These are phyloP conservation scores for Saccostrea cuccullata DNA, from an alignment of 1,140 invertebrate genomes.

Conservation along the genomic window DNA sequence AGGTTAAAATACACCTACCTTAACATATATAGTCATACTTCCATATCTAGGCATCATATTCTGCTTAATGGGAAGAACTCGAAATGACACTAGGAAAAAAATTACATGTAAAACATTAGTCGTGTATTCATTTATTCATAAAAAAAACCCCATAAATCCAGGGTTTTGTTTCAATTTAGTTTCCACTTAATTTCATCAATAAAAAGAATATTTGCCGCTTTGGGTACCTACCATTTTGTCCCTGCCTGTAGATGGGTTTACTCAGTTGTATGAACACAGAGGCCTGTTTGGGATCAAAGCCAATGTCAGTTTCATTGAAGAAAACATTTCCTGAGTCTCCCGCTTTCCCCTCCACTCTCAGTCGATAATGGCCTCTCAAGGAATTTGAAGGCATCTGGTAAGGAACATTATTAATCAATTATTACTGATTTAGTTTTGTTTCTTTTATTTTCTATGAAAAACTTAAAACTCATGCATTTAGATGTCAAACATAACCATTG, in stretches of 20 bases:
- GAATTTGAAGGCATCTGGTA: conserved; percentile 75
- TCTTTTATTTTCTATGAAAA: no score
- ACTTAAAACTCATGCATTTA: no score
- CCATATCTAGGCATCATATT: conserved; percentile 76
- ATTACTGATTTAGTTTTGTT: background rate
- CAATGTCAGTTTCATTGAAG: conserved; percentile 74
- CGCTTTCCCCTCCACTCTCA: conserved; percentile 89
- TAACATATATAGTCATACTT: conserved; percentile 75
- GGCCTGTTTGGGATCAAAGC: conserved; percentile 74
- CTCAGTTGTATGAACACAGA: conserved; percentile 96
- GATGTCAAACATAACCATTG: no score
- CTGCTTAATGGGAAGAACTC: conserved; percentile 75
- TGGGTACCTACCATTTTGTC: conserved; percentile 85
- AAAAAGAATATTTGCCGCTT: background rate
- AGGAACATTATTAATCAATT: background rate
- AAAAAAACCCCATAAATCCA: background rate
- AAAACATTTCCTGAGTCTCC: conserved; percentile 73
- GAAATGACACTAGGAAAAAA: conserved; percentile 85
- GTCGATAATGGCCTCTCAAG: conserved; percentile 86
- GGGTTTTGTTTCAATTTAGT: no score
- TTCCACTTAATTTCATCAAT: no score
- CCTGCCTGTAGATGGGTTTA: conserved; percentile 96
- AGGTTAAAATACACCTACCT: conserved; percentile 59
- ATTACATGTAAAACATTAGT: background rate
- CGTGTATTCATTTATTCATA: background rate